phyloP scores from a whole-genome alignment of 2,888 invertebrate genomes.

The Elaeidobius kamerunicus region DNA sequence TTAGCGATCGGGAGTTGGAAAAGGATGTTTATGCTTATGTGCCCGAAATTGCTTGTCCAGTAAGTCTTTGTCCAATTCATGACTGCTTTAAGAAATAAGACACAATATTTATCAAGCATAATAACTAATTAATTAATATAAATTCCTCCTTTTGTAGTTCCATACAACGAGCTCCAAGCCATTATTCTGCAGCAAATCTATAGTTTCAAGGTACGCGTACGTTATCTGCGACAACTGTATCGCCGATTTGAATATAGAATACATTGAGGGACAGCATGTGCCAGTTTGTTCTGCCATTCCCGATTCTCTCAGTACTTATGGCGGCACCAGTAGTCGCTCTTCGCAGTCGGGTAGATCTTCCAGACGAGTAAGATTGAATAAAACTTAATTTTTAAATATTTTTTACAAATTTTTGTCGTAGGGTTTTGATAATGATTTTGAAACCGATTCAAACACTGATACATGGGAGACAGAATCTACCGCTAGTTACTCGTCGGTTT shows the following conservation, averaged over 20 bases:
- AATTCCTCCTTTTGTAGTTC: slow-evolving; percentile 41
- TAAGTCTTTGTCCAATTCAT: slow-evolving; percentile 38
- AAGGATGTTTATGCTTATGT: slow-evolving; percentile 46
- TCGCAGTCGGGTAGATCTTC: not conserved
- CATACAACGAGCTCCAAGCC: slow-evolving; percentile 47
- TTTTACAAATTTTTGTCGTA: slow-evolving; percentile 1
- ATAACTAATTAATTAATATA: no score
- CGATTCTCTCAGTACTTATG: slow-evolving; percentile 1
- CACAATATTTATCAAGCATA: no score
- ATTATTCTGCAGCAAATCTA: slow-evolving; percentile 48
- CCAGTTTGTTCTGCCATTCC: slow-evolving; percentile 37
- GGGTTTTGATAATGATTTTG: slow-evolving; percentile 10
- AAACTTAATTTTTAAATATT: not conserved
- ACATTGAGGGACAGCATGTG: slow-evolving; percentile 49
- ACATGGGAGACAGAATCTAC: slow-evolving; percentile 12
- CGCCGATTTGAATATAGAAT: slow-evolving; percentile 46
- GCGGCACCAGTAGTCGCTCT: slow-evolving; percentile 6
- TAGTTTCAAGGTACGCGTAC: slow-evolving; percentile 49
- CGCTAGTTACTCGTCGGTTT: not conserved
- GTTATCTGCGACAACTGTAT: slow-evolving; percentile 52
- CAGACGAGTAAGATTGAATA: slow-evolving; percentile 1
- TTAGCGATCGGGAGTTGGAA: slow-evolving; percentile 43
- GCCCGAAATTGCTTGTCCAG: slow-evolving; percentile 46
- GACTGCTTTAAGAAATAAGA: not conserved
- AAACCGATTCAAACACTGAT: slow-evolving; percentile 10